Base-by-base conservation (phyloP, 2,888 invertebrate genomes). In the Temnothorax unifasciatus region DNA sequence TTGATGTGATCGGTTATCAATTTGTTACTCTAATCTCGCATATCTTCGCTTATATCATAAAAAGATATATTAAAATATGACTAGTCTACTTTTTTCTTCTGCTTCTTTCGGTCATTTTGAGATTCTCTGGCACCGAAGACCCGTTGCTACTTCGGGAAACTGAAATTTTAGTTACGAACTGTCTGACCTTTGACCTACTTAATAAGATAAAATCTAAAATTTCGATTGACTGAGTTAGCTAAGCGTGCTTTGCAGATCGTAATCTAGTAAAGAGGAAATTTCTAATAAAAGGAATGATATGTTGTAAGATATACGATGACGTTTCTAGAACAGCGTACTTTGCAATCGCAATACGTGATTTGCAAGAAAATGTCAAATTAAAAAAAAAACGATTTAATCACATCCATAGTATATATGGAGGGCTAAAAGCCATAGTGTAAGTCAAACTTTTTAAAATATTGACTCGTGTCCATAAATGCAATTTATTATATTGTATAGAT, bases 171-270 rank as follows among this genome's bases (percentile, higher is more conserved):
- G 38, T 59, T 71, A 41, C 13, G n/a, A 57, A 68, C n/a, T 21
- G 34, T 76, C 52, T 61, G 82, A 82, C 63, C 63, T 79, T 79
- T 79, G 59, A 79, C 47, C 73, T 38, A 59, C 79, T 79, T 59
- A 73, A 79, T 34, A 29, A 79, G 44, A 18, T n/a, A 54, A 15
- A 11, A 59, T 34, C 44, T 38, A 61, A 50, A 82, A 77, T 82
- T 76, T 63, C 63, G 63, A 18, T 4, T 21, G 29, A 18, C 8
- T 21, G 21, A 34, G 11, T 18, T 34, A 50, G 52, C n/a, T 52
- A 38, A 75, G 52, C 15, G 15, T 50, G 13, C 38, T 13, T 59
- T 63, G 50, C 75, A 50, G 11, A 64, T 64, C 21, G 38, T 59
- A 38, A 71, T 71, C 44, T 34, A 57, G 1, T 47, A 59, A 68